phyloP scores from a whole-genome alignment of 2,888 invertebrate species.

The Cephus pygmeus region DNA sequence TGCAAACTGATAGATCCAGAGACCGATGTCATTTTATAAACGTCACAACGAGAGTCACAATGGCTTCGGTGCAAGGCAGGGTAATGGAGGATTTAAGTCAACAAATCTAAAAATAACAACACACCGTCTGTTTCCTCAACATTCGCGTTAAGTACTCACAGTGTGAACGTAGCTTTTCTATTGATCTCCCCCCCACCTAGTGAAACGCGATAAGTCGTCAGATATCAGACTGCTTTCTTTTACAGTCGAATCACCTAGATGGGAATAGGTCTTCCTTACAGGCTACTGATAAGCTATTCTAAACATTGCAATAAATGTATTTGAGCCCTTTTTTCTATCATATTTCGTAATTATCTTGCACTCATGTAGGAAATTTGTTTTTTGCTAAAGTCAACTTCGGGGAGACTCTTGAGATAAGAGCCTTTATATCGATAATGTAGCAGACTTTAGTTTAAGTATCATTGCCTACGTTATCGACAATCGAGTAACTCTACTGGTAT shows the following conservation, averaged over 20 bases:
- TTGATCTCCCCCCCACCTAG: slow-evolving; percentile 9
- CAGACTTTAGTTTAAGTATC: background rate
- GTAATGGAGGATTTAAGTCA: slow-evolving; percentile 1
- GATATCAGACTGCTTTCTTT: background rate
- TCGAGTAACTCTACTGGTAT: background rate
- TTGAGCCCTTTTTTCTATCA: background rate
- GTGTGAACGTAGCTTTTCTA: slow-evolving; percentile 16
- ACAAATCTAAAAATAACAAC: background rate
- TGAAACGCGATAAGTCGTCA: background rate
- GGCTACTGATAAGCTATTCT: background rate
- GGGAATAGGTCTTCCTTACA: background rate
- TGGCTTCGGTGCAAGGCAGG: background rate
- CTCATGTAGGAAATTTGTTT: background rate
- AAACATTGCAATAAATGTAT: no score
- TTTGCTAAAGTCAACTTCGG: background rate
- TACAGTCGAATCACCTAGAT: background rate
- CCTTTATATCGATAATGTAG: background rate
- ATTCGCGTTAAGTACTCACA: background rate
- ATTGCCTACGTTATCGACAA: background rate
- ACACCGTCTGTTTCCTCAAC: background rate
- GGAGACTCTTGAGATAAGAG: background rate
- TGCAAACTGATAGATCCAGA: background rate
- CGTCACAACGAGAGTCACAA: background rate
- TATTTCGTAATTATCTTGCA: background rate
- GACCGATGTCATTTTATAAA: background rate